Evolutionary conservation across 2,797 vertebrate genomes (phyloP).

Genomic region (Leontopithecus rosalia): DNA sequence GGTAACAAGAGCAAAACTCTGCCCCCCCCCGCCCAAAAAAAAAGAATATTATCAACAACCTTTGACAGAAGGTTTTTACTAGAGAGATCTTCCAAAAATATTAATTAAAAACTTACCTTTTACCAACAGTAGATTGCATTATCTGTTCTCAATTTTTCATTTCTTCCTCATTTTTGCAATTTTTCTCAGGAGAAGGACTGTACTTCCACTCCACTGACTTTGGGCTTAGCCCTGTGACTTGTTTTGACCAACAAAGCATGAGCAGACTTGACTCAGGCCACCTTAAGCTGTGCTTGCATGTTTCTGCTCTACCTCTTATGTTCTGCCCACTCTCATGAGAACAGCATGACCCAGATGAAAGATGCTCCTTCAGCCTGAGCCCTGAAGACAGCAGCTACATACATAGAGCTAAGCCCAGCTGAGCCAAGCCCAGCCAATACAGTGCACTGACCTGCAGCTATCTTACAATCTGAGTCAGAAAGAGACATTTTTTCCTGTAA

Average conservation of each 20-base stretch:
- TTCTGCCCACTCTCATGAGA: neutral
- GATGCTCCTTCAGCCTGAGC: neutral
- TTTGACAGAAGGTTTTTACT: neutral
- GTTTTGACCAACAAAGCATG: neutral
- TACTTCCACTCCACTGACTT: neutral
- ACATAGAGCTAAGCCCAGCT: neutral
- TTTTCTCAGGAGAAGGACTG: neutral
- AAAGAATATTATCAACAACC: neutral
- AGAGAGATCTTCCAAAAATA: neutral
- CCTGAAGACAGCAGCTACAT: neutral
- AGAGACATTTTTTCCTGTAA: neutral
- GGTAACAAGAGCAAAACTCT: too few species aligned
- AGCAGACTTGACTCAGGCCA: neutral
- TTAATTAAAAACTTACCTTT: neutral
- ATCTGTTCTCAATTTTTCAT: slow-evolving; percentile 1
- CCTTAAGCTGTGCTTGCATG: neutral
- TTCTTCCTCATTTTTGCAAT: neutral
- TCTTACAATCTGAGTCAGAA: neutral
- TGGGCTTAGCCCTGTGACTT: neutral
- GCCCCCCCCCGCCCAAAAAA: too few species aligned
- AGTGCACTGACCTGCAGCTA: neutral
- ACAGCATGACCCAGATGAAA: neutral
- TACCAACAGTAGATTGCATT: neutral
- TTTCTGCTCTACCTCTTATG: neutral
- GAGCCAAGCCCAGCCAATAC: neutral